Percentiles rank a stretch among this genome's conserved stretches.
Conservation (phyloP, 37 sponge, comb jelly and placozoan genomes). For the Haliclona indistincta region DNA sequence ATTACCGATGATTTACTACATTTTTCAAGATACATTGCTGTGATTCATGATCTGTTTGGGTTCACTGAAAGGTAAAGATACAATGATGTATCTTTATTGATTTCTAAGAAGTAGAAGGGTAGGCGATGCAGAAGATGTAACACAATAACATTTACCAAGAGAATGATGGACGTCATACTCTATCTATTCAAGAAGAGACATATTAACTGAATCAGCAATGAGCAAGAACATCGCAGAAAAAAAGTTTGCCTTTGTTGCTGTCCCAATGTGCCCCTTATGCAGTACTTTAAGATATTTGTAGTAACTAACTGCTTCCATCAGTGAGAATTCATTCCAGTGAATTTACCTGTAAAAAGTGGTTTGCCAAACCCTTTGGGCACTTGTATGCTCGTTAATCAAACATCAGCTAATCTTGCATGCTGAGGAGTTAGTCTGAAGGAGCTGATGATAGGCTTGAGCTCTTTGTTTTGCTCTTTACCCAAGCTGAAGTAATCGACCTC, state of each 20-base stretch:
- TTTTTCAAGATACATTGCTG: too few species aligned
- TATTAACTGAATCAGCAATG: not conserved
- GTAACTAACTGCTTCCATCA: not conserved
- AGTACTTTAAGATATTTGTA: too few species aligned
- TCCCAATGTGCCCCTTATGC: not conserved
- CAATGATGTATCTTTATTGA: too few species aligned
- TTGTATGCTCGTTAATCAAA: not conserved
- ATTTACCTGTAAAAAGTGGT: not conserved
- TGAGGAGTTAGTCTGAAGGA: not conserved
- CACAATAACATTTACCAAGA: not conserved
- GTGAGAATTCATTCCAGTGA: not conserved
- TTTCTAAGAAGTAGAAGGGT: not conserved
- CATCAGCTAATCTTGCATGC: not conserved
- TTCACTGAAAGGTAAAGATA: too few species aligned
- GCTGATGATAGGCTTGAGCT: not conserved
- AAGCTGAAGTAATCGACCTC: not conserved
- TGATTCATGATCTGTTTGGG: too few species aligned
- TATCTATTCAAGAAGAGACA: not conserved
- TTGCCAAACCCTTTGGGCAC: not conserved
- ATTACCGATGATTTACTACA: too few species aligned
- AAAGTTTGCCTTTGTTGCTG: not conserved
- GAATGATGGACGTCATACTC: not conserved
- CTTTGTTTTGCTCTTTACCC: not conserved
- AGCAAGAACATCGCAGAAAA: not conserved
- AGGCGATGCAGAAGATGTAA: not conserved